phyloP scores from a whole-genome alignment of 2,797 vertebrate species.

The Coilia nasus region DNA sequence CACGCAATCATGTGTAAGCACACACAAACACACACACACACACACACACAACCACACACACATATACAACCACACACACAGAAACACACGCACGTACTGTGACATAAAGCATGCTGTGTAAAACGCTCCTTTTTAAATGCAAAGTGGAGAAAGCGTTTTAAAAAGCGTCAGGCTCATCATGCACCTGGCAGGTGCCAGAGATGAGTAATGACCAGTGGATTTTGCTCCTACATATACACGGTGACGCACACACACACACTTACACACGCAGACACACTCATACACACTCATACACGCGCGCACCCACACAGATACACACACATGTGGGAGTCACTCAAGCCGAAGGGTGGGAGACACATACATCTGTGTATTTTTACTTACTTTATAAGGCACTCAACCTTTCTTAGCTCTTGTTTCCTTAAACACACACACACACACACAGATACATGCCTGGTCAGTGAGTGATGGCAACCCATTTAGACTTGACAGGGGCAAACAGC shows the following conservation, averaged over 20 bases:
- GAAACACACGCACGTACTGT: neutral
- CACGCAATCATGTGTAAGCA: neutral
- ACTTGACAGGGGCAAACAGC: neutral
- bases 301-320: neutral
- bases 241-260: too few species aligned
- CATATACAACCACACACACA: neutral
- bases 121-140: slow-evolving; percentile 10
- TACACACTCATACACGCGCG: neutral
- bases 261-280: neutral
- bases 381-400: slow-evolving; percentile 2
- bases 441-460: neutral
- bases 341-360: neutral
- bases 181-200: neutral
- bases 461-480: neutral
- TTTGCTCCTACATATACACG: neutral
- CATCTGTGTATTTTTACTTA: neutral
- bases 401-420: neutral
- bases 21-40: neutral
- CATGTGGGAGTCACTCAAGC: neutral
- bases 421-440: slow-evolving; percentile 7
- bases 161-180: neutral
- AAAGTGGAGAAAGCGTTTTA: neutral
- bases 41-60: too few species aligned
- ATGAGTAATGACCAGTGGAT: slow-evolving; percentile 12
- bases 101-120: neutral